Evolutionary conservation across 2,888 invertebrate species (phyloP).

Genomic region (Heliconius charithonia): DNA sequence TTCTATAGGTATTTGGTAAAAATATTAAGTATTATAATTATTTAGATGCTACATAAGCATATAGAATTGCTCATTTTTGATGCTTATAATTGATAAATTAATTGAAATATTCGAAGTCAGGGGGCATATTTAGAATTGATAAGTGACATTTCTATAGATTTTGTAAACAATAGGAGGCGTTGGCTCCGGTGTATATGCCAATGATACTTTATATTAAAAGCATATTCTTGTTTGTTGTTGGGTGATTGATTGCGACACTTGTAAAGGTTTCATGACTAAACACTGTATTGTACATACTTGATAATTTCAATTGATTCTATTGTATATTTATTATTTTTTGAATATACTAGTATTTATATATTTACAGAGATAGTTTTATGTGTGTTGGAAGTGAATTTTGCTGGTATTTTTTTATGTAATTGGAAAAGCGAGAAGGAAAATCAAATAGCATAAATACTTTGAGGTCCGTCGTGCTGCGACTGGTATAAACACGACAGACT

Average conservation of each 20-base stretch:
- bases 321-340: slow-evolving; percentile 8
- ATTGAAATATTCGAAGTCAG: background rate
- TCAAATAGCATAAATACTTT: too few relatives aligned
- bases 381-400: background rate
- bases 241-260: slow-evolving; percentile 54
- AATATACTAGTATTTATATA: background rate
- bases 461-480: too few relatives aligned
- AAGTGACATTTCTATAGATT: slow-evolving; percentile 36
- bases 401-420: background rate
- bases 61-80: background rate
- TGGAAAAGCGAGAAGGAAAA: too few relatives aligned
- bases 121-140: background rate
- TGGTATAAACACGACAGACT: too few relatives aligned
- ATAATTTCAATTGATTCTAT: slow-evolving; percentile 26
- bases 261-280: slow-evolving; percentile 28
- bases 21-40: background rate
- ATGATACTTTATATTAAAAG: slow-evolving; percentile 52
- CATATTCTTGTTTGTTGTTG: slow-evolving; percentile 55
- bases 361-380: background rate
- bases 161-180: slow-evolving; percentile 48
- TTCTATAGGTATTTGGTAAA: background rate
- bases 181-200: slow-evolving; percentile 31
- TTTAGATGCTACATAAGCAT: background rate
- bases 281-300: background rate
- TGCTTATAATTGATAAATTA: background rate